These are phyloP conservation scores for Zonitis immaculata DNA, from an alignment of 2,888 invertebrate species.

Conservation along the genomic window DNA sequence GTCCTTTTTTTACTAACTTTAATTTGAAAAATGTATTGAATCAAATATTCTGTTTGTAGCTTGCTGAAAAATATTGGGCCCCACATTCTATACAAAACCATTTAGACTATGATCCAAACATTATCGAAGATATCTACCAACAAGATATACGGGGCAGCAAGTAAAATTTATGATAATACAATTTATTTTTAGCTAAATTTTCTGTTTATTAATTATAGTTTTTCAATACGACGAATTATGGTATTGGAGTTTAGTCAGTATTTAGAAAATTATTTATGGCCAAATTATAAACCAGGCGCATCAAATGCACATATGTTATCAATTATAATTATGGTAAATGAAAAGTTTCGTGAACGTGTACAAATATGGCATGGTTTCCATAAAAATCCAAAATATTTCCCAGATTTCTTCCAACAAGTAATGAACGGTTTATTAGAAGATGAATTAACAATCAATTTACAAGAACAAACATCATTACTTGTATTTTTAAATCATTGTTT, in stretches of 20 bases:
- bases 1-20: slow-evolving; percentile 4
- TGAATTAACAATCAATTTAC: slow-evolving; percentile 50
- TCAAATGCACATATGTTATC: slow-evolving; percentile 90
- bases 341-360: slow-evolving; percentile 95
- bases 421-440: slow-evolving; percentile 68
- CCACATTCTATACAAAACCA: slow-evolving; percentile 73
- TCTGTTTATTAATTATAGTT: slow-evolving; percentile 46
- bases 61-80: slow-evolving; percentile 91
- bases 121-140: slow-evolving; percentile 84
- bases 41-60: slow-evolving; percentile 56
- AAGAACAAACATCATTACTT: slow-evolving; percentile 83
- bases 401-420: slow-evolving; percentile 78
- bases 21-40: slow-evolving; percentile 21
- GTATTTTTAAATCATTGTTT: slow-evolving; percentile 95
- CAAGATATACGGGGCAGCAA: slow-evolving; percentile 81
- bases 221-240: slow-evolving; percentile 85
- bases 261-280: slow-evolving; percentile 95
- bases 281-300: slow-evolving; percentile 79
- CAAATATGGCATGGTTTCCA: slow-evolving; percentile 93
- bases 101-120: slow-evolving; percentile 66
- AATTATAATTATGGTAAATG: slow-evolving; percentile 97
- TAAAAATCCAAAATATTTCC: slow-evolving; percentile 69
- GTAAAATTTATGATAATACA: too few relatives aligned
- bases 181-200: too few relatives aligned
- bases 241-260: slow-evolving; percentile 97